Evolutionary conservation across 2,888 invertebrate genomes (phyloP), one percentile per base, ranked within the genome.

Genomic region (Halictus quadricinctus): DNA sequence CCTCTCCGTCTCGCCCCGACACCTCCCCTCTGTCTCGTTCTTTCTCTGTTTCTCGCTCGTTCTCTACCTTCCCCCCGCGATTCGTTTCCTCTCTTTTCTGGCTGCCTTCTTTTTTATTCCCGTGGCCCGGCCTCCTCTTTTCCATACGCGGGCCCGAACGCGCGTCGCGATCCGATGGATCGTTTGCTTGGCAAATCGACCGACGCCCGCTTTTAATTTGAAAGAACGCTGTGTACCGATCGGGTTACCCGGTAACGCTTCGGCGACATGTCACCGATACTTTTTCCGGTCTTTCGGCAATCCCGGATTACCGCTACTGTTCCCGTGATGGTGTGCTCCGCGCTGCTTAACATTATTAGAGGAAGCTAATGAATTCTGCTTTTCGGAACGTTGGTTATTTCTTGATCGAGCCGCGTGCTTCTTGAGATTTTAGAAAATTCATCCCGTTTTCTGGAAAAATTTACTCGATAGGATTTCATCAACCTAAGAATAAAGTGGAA

Each of bases 51-150:
- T 69, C 69, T 41, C 69, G 21, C 36, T 41, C 41, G 18, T 12
- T 0, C 69, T 21, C 21, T 21, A 21, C 41, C 69, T 21, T 21
- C 4, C 46, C 58, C 58, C 3, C 36, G 36, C 5, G 25, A 15
- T 70, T 60, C 83, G 76, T 46, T 69, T 43, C 58, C 75, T 43
- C 76, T 72, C 72, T 69, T 80, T 73, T 36, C 74, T 15, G 64
- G 29, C 50, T 46, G 36, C 78, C 80, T 76, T 85, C 81, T 84
- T 78, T 86, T 84, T 84, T 82, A 80, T 83, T 82, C 77, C 58
- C n/a, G 66, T 58, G 79, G 79, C 60, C 60, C 74, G 46, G 74
- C 48, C 58, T 76, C 72, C 77, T 21, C 75, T 79, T 81, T 81
- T 78, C 78, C 79, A n/a, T 77, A 43, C 79, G 41, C 29, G 15